Base-by-base conservation (phyloP, 2,888 invertebrate genomes). In the Pterostichus niger region DNA sequence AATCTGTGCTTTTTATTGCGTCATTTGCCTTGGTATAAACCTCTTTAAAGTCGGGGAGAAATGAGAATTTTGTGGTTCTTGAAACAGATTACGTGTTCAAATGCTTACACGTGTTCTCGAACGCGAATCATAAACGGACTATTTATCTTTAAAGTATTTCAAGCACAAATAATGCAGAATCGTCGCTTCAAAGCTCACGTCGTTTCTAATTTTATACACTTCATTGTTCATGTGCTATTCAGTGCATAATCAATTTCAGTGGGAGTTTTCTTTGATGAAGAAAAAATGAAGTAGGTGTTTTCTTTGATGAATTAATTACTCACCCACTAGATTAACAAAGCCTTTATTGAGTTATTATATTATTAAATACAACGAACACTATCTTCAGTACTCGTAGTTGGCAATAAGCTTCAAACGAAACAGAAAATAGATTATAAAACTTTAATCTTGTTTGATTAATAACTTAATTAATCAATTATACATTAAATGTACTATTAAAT, bases 91-190 rank as follows among this genome's bases (percentile, higher is more conserved):
- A 71, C 71, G 35, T 35, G 33, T 71, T 9, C 40, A 71, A 71
- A 71, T 71, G 71, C 17, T n/a, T 71, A 71, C 71, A 71, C 71
- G 71, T 71, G 71, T 71, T 71, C 31, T 10, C 59, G 13, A 59
- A 59, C 6, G 15, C 17, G 59, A 59, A 59, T 59, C 59, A 59
- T 59, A 59, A 59, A 59, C 59, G 59, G 15, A 15, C 59, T 31
- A 59, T 59, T 59, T 59, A 11, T 59, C 59, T 59, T 59, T 15
- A 59, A 59, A 59, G 11, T 31, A 17, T 17, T 59, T 59, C 13
- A 13, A 13, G 17, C 54, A 54, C 54, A 54, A 54, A 54, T 17
- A 54, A 54, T 11, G 17, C 13, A 54, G 17, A 54, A 54, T 54
- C 54, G 54, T 1, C 54, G 40, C 40, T 40, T 5, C 40, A 40